A percentile compares a stretch with the other conserved stretches of the same genome.
These are phyloP conservation scores for Phlogophora meticulosa DNA, from an alignment of 2,888 invertebrate species.

Conservation along the genomic window DNA sequence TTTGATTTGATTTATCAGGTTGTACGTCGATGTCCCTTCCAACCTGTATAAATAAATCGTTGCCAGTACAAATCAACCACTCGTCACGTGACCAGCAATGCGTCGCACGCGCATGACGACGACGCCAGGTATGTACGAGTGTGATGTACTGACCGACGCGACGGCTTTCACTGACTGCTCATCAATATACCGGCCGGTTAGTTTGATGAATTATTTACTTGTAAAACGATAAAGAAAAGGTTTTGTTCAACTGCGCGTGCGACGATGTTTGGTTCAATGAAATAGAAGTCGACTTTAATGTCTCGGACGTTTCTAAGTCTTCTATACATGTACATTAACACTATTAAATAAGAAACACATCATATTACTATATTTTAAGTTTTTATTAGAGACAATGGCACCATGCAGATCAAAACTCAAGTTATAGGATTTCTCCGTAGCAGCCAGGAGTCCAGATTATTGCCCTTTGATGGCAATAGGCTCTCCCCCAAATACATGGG, in stretches of 20 bases:
- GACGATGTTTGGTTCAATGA: not conserved
- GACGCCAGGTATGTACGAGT: conserved; percentile 32
- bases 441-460: no score
- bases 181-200: conserved; percentile 12
- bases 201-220: conserved; percentile 41
- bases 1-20: no score
- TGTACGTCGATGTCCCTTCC: no score
- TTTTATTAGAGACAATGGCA: no score
- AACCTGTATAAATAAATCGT: not conserved
- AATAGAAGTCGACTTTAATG: not conserved
- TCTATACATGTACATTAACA: no score
- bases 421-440: no score
- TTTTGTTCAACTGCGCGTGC: not conserved
- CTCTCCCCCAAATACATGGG: no score
- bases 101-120: conserved; percentile 41
- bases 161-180: conserved; percentile 35
- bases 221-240: conserved; percentile 8
- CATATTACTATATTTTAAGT: no score
- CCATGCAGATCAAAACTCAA: no score
- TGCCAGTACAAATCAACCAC: conserved; percentile 7
- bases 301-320: no score
- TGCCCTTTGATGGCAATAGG: no score
- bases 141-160: conserved; percentile 41
- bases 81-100: conserved; percentile 2
- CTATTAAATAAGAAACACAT: no score